Evolutionary conservation across 2,888 invertebrate species (phyloP).

Genomic region (Strigamia transsilvanica): DNA sequence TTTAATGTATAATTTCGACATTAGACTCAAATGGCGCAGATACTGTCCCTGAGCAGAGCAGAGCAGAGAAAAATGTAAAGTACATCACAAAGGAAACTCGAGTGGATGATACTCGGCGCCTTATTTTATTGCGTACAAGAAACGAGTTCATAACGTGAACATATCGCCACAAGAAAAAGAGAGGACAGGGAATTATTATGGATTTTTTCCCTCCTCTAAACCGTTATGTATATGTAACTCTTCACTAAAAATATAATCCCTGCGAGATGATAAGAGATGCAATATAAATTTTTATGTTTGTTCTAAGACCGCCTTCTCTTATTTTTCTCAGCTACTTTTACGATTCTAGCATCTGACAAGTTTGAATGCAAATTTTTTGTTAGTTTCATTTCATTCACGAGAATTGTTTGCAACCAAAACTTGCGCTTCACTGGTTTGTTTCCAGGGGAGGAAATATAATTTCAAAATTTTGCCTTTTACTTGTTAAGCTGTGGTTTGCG

Average conservation of each 20-base stretch:
- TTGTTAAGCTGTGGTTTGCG: conserved; percentile 22
- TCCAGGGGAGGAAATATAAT: conserved; percentile 5
- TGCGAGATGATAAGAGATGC: conserved; percentile 39
- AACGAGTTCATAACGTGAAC: conserved; percentile 31
- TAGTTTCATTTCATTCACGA: conserved; percentile 27
- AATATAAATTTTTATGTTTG: conserved; percentile 41
- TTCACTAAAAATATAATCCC: conserved; percentile 43
- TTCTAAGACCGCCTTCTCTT: conserved; percentile 32
- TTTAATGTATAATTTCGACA: conserved; percentile 43
- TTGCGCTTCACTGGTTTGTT: conserved; percentile 3
- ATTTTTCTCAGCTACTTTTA: conserved; percentile 26
- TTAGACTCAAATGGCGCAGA: conserved; percentile 35
- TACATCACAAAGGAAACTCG: conserved; percentile 32
- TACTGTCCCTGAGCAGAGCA: conserved; percentile 8
- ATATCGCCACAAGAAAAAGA: conserved; percentile 39
- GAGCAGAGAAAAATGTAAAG: conserved; percentile 33
- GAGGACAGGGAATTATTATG: conserved; percentile 36
- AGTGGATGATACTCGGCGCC: conserved; percentile 31
- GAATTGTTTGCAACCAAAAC: conserved; percentile 35
- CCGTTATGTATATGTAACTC: conserved; percentile 39
- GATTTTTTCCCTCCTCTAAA: conserved; percentile 28
- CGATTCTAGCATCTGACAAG: conserved; percentile 26
- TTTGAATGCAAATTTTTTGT: conserved; percentile 43
- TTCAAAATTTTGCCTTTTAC: conserved; percentile 10
- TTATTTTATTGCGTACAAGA: conserved; percentile 37